Evolutionary conservation across 2,113 vertebrate genomes (phyloP).

Genomic region (Andinoacara biseriatus): DNA sequence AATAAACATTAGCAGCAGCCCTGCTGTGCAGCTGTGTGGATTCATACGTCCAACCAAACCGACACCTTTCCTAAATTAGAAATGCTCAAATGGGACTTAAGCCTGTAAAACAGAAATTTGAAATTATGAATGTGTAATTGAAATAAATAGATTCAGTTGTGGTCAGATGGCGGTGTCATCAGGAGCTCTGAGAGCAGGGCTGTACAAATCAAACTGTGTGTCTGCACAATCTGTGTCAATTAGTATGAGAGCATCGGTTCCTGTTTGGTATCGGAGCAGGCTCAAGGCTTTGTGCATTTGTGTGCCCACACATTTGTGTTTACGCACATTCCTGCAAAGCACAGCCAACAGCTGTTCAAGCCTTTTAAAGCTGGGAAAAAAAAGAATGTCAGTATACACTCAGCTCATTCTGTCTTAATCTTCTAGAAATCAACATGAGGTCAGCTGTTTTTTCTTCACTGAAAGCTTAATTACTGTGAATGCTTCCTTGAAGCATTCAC

Average conservation of each 20-base stretch:
- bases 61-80: background rate
- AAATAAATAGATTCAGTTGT: background rate
- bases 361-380: background rate
- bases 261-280: background rate
- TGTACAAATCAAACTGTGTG: background rate
- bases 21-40: background rate
- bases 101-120: background rate
- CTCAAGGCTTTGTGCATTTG: background rate
- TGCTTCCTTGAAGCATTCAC: too few species aligned
- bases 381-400: background rate
- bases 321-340: background rate
- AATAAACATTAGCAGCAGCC: background rate
- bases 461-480: background rate
- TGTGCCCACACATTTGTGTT: slow-evolving; percentile 2
- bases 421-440: background rate
- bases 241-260: background rate
- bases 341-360: slow-evolving; percentile 6
- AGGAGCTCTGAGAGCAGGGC: background rate
- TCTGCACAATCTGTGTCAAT: background rate
- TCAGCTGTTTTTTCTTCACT: slow-evolving; percentile 20
- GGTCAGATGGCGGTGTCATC: slow-evolving; percentile 2
- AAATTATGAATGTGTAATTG: background rate
- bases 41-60: background rate
- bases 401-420: slow-evolving; percentile 10
- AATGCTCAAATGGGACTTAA: background rate